A percentile compares a stretch with the other conserved stretches of the same genome.
These are phyloP conservation scores for Scomber colias DNA, from an alignment of 2,113 vertebrate species.

Conservation along the genomic window DNA sequence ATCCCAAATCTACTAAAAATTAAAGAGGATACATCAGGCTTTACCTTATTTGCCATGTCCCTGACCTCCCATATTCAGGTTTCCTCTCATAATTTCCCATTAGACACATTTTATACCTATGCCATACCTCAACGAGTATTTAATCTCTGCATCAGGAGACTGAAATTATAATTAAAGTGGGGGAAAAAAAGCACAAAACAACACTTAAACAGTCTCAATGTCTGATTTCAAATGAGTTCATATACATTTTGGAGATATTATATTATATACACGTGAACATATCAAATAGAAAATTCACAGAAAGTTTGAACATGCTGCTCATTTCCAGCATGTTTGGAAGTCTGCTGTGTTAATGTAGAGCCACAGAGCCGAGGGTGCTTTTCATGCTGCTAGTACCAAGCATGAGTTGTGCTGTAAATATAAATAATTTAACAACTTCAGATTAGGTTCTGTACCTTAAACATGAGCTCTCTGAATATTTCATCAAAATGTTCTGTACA, in stretches of 20 bases:
- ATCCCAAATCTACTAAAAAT: neutral
- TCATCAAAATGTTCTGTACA: slow-evolving; percentile 88
- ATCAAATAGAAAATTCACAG: neutral
- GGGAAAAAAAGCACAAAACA: neutral
- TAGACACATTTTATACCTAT: neutral
- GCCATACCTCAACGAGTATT: slow-evolving; percentile 43
- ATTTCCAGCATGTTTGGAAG: slow-evolving; percentile 7
- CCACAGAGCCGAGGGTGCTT: slow-evolving; percentile 30
- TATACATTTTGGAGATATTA: neutral
- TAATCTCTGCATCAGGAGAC: slow-evolving; percentile 62
- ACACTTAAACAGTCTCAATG: neutral
- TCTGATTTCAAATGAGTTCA: neutral
- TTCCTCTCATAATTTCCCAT: slow-evolving; percentile 38
- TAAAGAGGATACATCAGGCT: neutral
- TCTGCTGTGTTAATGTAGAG: slow-evolving; percentile 33
- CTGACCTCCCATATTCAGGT: neutral
- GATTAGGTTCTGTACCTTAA: slow-evolving; percentile 93
- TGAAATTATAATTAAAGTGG: slow-evolving; percentile 21
- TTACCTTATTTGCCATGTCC: neutral
- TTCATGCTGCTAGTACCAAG: slow-evolving; percentile 37
- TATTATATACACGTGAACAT: neutral
- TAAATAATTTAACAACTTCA: slow-evolving; percentile 96
- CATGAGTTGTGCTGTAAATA: slow-evolving; percentile 79
- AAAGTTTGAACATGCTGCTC: neutral
- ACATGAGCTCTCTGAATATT: slow-evolving; percentile 94